Percentiles rank a stretch among this genome's conserved stretches.
These are phyloP conservation scores for Pluvialis apricaria DNA, from an alignment of 2,113 vertebrate genomes.

Conservation along the genomic window DNA sequence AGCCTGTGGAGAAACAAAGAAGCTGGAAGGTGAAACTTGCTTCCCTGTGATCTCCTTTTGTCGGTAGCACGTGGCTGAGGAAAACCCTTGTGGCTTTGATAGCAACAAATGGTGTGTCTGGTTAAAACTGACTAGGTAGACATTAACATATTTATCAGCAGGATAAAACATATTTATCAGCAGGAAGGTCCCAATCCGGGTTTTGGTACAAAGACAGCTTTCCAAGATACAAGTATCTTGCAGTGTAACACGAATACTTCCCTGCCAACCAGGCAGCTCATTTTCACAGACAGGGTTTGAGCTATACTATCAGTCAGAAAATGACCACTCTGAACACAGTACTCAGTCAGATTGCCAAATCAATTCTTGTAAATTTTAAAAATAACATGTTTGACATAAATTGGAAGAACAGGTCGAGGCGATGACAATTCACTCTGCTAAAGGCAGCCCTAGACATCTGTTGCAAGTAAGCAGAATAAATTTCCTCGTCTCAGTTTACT, in stretches of 20 bases:
- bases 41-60: background rate
- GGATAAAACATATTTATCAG: background rate
- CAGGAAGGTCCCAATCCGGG: background rate
- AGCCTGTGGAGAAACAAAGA: conserved; percentile 71
- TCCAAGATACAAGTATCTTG: background rate
- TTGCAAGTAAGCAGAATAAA: background rate
- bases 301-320: background rate
- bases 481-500: background rate
- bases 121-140: background rate
- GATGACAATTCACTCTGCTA: background rate
- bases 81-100: background rate
- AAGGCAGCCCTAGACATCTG: background rate
- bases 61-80: background rate
- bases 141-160: background rate
- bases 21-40: background rate
- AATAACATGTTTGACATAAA: background rate
- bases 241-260: background rate
- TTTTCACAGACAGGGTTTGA: background rate
- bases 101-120: background rate
- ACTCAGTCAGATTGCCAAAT: background rate
- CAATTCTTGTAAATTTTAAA: background rate
- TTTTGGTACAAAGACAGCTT: background rate
- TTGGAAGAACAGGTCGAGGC: background rate
- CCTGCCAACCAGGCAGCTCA: background rate
- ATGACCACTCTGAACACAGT: background rate